Conservation (phyloP, 2,797 vertebrate genomes). For the Enteromius mattozi region DNA sequence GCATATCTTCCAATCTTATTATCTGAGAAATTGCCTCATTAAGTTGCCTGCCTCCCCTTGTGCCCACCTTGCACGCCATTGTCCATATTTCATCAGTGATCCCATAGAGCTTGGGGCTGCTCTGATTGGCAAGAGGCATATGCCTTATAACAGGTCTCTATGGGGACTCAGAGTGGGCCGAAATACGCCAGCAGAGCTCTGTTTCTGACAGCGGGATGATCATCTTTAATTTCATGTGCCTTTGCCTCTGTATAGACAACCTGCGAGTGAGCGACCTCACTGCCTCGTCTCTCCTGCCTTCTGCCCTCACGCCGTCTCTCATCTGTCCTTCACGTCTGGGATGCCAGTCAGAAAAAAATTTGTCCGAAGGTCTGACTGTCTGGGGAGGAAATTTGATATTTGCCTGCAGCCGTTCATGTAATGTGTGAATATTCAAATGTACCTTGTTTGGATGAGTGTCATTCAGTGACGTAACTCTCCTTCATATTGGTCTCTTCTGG, state of each 20-base stretch:
- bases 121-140: conserved; percentile 66
- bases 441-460: conserved; percentile 46
- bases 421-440: conserved; percentile 36
- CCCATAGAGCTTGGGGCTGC: conserved; percentile 70
- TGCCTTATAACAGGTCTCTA: conserved; percentile 63
- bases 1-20: conserved; percentile 89
- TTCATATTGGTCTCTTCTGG: background rate
- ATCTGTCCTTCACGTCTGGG: conserved; percentile 62
- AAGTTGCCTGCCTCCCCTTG: conserved; percentile 82
- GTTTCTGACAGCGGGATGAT: conserved; percentile 64
- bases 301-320: conserved; percentile 44
- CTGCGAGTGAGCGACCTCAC: conserved; percentile 44
- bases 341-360: conserved; percentile 57
- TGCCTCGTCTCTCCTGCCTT: conserved; percentile 39
- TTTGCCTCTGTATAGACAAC: conserved; percentile 55
- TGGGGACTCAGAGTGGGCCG: conserved; percentile 57
- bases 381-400: conserved; percentile 40
- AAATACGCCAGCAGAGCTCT: conserved; percentile 58
- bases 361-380: conserved; percentile 50
- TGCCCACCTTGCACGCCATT: conserved; percentile 82
- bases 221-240: conserved; percentile 69
- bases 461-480: conserved; percentile 18
- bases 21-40: conserved; percentile 89
- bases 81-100: conserved; percentile 83
- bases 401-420: conserved; percentile 33